Percentiles rank a stretch among this genome's conserved stretches.
These are phyloP conservation scores for Indri indri DNA, from an alignment of 2,113 vertebrate species.

Conservation along the genomic window DNA sequence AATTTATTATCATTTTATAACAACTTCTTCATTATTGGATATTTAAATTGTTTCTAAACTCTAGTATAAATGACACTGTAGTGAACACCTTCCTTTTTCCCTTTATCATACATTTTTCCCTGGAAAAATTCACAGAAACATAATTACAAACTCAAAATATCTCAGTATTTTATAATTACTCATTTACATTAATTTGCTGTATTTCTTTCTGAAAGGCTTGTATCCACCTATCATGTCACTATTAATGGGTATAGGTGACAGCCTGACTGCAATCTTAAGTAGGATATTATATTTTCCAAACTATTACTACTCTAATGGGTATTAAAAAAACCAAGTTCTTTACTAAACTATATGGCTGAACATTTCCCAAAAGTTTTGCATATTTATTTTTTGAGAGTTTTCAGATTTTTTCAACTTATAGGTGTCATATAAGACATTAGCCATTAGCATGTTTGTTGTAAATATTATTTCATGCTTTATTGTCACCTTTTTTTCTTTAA, in stretches of 20 bases:
- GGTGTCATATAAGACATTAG: neutral
- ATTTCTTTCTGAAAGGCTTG: neutral
- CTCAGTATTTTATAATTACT: neutral
- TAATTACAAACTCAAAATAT: neutral
- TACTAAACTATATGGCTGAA: neutral
- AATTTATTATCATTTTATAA: neutral
- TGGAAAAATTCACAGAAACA: neutral
- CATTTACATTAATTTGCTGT: neutral
- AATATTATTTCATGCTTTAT: neutral
- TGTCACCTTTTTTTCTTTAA: neutral
- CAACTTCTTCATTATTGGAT: neutral
- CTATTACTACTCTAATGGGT: neutral
- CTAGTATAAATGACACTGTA: neutral
- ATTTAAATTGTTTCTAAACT: neutral
- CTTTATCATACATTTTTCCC: neutral
- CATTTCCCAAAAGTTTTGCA: neutral
- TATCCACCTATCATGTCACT: neutral
- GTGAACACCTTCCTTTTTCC: neutral
- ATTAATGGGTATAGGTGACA: neutral
- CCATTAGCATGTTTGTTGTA: neutral
- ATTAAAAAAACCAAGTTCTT: neutral
- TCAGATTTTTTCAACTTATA: neutral
- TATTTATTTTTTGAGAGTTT: neutral
- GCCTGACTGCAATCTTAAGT: neutral
- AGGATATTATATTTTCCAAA: neutral